phyloP scores from a whole-genome alignment of 2,797 vertebrate genomes.

The Manis pentadactyla region DNA sequence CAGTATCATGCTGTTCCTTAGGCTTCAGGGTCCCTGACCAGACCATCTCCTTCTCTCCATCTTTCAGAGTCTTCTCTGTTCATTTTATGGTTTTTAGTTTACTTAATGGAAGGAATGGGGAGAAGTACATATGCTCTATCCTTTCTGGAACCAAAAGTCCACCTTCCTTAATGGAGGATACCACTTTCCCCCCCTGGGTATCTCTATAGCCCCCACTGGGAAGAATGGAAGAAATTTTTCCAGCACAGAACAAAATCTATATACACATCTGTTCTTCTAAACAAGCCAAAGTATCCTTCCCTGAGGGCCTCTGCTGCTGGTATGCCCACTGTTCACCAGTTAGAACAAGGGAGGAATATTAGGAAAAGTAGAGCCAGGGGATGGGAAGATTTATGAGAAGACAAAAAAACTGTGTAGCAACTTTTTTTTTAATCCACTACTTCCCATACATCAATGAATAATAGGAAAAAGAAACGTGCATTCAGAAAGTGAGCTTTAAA shows the following conservation, averaged over 20 bases:
- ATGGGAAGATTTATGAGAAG: background rate
- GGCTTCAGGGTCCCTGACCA: background rate
- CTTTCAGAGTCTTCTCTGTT: background rate
- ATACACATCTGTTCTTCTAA: background rate
- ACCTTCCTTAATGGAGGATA: background rate
- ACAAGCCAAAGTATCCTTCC: background rate
- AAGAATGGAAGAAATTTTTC: background rate
- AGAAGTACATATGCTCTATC: background rate
- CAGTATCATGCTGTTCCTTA: background rate
- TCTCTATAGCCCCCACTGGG: background rate
- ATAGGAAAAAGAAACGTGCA: background rate
- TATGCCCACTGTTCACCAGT: background rate
- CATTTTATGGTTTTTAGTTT: background rate
- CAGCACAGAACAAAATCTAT: background rate
- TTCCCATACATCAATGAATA: background rate
- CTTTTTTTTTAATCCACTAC: background rate
- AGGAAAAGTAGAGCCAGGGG: background rate
- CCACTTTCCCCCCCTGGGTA: background rate
- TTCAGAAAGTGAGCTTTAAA: slow-evolving; percentile 30
- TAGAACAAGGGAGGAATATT: background rate
- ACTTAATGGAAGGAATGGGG: background rate
- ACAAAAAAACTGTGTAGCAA: background rate
- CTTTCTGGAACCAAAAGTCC: background rate
- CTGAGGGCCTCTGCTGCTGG: background rate
- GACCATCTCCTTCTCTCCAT: background rate